A percentile compares a stretch with the other conserved stretches of the same genome.
Conservation (phyloP, 2,113 vertebrate genomes). For the Opisthocomus hoazin region DNA sequence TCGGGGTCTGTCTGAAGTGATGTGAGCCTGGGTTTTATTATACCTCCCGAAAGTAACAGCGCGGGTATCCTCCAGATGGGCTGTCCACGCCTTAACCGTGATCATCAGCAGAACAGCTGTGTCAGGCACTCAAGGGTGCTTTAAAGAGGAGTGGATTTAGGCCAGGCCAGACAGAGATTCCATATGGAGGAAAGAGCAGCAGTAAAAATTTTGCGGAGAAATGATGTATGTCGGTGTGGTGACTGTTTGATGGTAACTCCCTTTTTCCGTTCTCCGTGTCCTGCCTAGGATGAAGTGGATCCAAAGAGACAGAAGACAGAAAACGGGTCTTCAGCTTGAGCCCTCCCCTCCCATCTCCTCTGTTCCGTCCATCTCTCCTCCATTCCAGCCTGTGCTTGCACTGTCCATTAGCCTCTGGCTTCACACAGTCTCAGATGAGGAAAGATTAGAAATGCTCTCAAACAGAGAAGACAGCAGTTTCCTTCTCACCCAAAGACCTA, state of each 20-base stretch:
- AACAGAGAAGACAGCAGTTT: conserved; percentile 1
- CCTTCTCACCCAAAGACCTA: background rate
- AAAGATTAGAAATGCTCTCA: conserved; percentile 40
- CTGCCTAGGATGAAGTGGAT: conserved; percentile 74
- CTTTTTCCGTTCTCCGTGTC: background rate
- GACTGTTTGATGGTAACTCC: background rate
- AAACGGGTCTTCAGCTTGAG: conserved; percentile 77
- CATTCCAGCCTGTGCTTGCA: conserved; percentile 61
- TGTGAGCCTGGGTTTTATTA: background rate
- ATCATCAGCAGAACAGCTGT: background rate
- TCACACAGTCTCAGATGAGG: conserved; percentile 54
- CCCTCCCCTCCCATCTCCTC: background rate
- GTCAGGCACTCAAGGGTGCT: background rate
- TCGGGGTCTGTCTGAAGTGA: background rate
- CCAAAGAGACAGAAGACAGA: conserved; percentile 82
- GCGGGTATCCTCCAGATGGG: background rate
- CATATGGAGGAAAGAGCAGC: background rate
- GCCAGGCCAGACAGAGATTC: background rate
- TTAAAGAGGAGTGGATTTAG: background rate
- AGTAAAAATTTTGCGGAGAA: background rate
- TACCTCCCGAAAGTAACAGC: background rate
- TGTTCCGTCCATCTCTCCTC: conserved; percentile 46
- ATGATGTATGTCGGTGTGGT: background rate
- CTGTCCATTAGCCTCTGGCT: conserved; percentile 49
- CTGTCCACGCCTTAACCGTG: accelerated